These are phyloP conservation scores for Mesodorylaimus sp. DNA, from an alignment of 2,888 invertebrate species.

Conservation along the genomic window DNA sequence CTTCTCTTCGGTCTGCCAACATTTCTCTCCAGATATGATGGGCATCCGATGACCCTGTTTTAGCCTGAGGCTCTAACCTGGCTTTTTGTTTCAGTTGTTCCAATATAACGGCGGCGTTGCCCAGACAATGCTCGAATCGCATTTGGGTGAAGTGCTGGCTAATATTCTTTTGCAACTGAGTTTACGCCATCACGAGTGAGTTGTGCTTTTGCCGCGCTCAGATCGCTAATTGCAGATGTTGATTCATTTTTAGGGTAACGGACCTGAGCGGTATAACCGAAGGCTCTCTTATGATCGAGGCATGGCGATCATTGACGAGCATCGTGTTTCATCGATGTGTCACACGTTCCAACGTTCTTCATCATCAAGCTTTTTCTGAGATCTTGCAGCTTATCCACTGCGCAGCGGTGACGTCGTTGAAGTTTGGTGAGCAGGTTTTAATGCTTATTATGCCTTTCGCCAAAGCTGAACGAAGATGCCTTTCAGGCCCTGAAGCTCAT, in stretches of 20 bases:
- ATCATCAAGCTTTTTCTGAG: conserved; percentile 8
- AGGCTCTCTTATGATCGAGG: conserved; percentile 5
- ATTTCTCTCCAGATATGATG: no score
- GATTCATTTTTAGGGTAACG: not conserved
- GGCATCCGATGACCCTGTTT: no score
- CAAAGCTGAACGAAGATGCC: not conserved
- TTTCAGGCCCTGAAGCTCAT: not conserved
- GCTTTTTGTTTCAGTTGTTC: conserved; percentile 16
- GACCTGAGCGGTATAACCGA: conserved; percentile 6
- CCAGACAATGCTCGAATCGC: conserved; percentile 20
- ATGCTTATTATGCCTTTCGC: not conserved
- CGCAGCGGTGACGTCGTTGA: conserved; percentile 1
- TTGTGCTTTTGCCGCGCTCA: no score
- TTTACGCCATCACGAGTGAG: not conserved
- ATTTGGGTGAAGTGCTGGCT: conserved; percentile 20
- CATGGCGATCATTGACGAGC: conserved; percentile 7
- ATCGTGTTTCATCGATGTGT: conserved; percentile 6
- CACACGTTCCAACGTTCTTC: conserved; percentile 1
- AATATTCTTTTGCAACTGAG: conserved; percentile 14
- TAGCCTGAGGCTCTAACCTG: no score
- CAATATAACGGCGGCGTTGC: conserved; percentile 20
- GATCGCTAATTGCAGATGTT: no score
- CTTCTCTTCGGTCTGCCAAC: no score
- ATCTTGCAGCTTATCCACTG: conserved; percentile 6
- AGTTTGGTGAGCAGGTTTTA: not conserved